Evolutionary conservation across 1,140 invertebrate species (phyloP).

Genomic region (Camponotus vicinus): DNA sequence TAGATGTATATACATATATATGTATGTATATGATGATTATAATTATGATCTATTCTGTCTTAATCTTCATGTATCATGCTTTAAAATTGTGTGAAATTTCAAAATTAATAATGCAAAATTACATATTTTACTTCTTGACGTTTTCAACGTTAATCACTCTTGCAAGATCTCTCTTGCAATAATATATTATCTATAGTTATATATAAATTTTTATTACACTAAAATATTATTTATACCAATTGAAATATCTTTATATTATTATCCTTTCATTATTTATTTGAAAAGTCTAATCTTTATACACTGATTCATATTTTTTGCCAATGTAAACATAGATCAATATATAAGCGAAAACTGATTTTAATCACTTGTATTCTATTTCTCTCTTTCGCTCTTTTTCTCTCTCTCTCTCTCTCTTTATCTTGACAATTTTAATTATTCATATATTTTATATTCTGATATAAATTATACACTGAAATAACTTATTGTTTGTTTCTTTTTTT

Average conservation of each 20-base stretch:
- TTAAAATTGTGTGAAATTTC: neutral
- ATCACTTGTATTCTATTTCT: neutral
- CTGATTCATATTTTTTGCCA: neutral
- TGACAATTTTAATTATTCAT: conserved; percentile 7
- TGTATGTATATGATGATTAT: neutral
- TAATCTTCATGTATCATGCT: neutral
- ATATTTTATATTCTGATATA: neutral
- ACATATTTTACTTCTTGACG: neutral
- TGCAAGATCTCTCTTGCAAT: neutral
- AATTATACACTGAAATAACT: neutral
- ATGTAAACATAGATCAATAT: neutral
- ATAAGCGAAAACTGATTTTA: neutral
- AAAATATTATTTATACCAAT: neutral
- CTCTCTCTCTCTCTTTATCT: too few species aligned
- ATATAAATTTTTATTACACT: neutral
- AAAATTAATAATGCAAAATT: neutral
- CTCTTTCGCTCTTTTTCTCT: too few species aligned
- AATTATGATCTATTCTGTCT: neutral
- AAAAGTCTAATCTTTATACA: neutral
- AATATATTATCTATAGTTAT: neutral
- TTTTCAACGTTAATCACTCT: neutral
- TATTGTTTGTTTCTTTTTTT: neutral
- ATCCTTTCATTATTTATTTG: neutral
- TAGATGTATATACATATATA: neutral
- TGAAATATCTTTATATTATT: neutral